Evolutionary conservation across 2,113 vertebrate genomes (phyloP).

Genomic region (Nyctibius bracteatus): DNA sequence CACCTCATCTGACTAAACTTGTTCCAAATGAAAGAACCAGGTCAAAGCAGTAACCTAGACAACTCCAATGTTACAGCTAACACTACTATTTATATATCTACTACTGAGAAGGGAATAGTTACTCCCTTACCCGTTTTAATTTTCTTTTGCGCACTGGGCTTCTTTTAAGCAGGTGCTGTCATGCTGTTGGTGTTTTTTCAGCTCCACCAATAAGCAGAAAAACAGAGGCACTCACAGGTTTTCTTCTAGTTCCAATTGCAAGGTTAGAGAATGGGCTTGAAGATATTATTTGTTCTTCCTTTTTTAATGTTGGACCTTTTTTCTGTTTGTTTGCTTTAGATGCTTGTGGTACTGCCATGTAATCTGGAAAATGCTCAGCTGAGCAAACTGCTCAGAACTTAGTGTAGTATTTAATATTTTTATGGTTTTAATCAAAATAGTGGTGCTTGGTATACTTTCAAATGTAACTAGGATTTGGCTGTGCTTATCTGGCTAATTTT

Average conservation of each 20-base stretch:
- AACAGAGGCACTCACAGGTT: accelerated
- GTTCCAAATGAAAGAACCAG: not conserved
- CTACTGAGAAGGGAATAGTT: not conserved
- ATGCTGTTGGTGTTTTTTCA: not conserved
- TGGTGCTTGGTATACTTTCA: not conserved
- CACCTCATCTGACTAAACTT: not conserved
- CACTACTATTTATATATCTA: not conserved
- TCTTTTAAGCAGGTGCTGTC: not conserved
- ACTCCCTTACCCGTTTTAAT: not conserved
- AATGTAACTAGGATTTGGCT: not conserved
- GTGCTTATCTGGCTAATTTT: not conserved
- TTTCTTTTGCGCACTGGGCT: not conserved
- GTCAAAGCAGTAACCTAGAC: conserved; percentile 7
- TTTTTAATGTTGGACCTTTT: not conserved
- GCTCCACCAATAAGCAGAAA: not conserved
- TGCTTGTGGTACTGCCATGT: not conserved
- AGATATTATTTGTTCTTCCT: not conserved
- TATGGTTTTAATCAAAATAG: not conserved
- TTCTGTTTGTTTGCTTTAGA: not conserved
- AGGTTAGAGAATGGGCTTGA: not conserved
- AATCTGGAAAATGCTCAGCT: not conserved
- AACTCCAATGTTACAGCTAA: not conserved
- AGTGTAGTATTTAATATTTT: not conserved
- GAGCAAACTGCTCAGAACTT: not conserved
- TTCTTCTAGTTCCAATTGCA: not conserved